Base-by-base conservation (phyloP, 1,140 invertebrate species). In the Bombus ignitus region DNA sequence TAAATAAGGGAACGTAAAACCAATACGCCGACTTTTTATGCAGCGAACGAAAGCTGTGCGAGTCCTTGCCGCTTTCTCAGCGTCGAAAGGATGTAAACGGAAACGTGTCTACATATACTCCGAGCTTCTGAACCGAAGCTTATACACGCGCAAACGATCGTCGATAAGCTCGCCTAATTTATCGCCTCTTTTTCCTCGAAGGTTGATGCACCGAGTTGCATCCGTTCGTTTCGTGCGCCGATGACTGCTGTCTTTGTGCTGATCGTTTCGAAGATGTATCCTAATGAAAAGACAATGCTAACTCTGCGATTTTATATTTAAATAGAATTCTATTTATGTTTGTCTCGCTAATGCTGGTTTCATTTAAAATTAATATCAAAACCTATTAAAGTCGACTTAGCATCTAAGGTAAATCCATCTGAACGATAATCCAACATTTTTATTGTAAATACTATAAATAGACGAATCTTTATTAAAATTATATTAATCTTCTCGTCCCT, bases 141-240 rank as follows among this genome's bases (percentile, higher is more conserved):
- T 83, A 80, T 86, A 68, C 78, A 57, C 88, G 75, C 89, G 88
- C 90, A 81, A 89, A 92, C 90, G 94, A 94, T 94, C 85, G 80
- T 65, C 92, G 94, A 94, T 95, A 95, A 94, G 92, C 85, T 92
- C 87, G 44, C 82, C 90, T 93, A 94, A 94, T 94, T 94, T 94
- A 94, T 94, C 91, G 91, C 89, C 89, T 0, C 91, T 92, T 93
- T 93, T 91, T 42, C 65, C 81, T 44, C 13, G 37, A 83, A 77
- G 92, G 93, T 93, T 91, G 90, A 92, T 91, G 93, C 91, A 91
- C 92, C 83, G 86, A 87, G 81, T 83, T 90, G 87, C 83, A 87
- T 73, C 57, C 68, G 53, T 83, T 76, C 42, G 89, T 89, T 89
- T 91, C 87, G 91, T n/a, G 37, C 47, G 2, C 44, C 68, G 88